Base-by-base conservation (phyloP, 1,140 invertebrate genomes). In the Rhagoletis zephyria region DNA sequence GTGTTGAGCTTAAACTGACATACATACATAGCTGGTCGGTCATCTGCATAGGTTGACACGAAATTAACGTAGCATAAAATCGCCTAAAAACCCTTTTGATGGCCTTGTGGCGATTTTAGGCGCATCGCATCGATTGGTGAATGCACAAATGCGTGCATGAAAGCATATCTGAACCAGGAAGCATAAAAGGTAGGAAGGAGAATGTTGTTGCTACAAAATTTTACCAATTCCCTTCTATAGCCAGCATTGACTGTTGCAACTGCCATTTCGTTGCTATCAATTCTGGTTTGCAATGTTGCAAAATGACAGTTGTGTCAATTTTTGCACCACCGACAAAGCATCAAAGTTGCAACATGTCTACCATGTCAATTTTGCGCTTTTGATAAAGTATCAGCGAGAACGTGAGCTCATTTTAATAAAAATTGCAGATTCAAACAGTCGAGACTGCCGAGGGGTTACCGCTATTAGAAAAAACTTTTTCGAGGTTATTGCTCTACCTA, bases 41-140 rank as follows among this genome's bases (percentile, higher is more conserved):
- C 30, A 48, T 77, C 7, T 45, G 59, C 42, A 65, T 65, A 51
- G 59, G 85, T 61, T 63, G 85, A 86, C 85, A 86, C n/a, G 85
- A 19, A 63, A 86, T 9, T 86, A 30, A 63, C 63, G 85, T 86
- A 48, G 59, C 59, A 86, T 30, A n/a, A 45, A 86, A 86, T 86
- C 85, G 19, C 60, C 6, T n/a, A 56, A 81, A 81, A 67, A 67
- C 30, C 30, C 51, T 59, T 81, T 59, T 81, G 48, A 51, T 56
- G 48, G 74, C 74, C 74, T 81, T 81, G 74, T 81, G 48, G 12
- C 40, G 67, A 12, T 3, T 65, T 10, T 56, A 12, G 48, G n/a
- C 74, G 74, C 48, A 51, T 77, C 10, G 12, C 48, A 51, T 77
- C 10, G 12, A 7, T 70, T 16, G 64, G 12, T 30, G 64, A 6